Evolutionary conservation across 2,797 vertebrate genomes (phyloP).

Genomic region (Thripadectes ignobilis): DNA sequence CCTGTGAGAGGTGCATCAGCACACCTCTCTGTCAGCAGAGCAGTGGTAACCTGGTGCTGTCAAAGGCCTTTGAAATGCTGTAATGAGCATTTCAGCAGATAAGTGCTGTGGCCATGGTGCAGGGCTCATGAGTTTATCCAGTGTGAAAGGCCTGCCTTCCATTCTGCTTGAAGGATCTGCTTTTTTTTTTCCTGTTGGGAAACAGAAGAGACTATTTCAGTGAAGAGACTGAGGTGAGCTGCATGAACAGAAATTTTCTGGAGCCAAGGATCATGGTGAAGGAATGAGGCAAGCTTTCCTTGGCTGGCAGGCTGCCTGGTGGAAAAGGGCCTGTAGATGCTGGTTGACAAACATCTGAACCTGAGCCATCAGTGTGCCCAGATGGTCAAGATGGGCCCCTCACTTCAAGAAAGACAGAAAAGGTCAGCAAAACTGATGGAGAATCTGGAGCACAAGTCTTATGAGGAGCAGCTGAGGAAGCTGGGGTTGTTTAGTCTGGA

Average conservation of each 20-base stretch:
- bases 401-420: background rate
- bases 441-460: background rate
- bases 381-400: background rate
- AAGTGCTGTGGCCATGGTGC: background rate
- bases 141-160: background rate
- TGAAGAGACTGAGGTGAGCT: background rate
- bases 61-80: background rate
- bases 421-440: background rate
- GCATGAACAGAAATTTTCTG: background rate
- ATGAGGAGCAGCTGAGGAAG: background rate
- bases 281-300: background rate
- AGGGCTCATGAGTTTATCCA: background rate
- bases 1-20: background rate
- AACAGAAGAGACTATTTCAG: background rate
- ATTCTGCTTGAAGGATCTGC: background rate
- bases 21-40: fast-evolving
- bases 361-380: background rate
- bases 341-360: background rate
- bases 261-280: background rate
- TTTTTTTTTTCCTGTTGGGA: background rate
- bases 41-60: background rate
- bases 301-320: too few relatives aligned
- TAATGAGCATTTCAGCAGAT: background rate
- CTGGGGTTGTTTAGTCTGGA: background rate
- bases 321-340: background rate